These are phyloP conservation scores for Pandemis cinnamomeana DNA, from an alignment of 2,888 invertebrate genomes.

Conservation along the genomic window DNA sequence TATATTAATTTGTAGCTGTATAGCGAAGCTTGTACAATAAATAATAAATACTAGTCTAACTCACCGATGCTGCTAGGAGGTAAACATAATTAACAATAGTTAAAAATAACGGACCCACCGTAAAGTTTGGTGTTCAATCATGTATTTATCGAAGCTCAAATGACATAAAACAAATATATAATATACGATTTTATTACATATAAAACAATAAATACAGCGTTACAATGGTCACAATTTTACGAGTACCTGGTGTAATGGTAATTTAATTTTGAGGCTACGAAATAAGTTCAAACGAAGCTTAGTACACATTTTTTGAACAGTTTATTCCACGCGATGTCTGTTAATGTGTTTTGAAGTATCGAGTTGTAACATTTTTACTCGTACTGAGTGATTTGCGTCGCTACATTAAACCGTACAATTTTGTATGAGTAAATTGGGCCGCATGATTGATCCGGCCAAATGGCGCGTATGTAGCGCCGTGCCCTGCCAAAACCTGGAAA, in stretches of 20 bases:
- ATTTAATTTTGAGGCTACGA: background rate
- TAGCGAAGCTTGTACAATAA: too few relatives aligned
- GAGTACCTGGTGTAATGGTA: background rate
- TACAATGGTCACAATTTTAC: background rate
- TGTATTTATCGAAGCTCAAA: too few relatives aligned
- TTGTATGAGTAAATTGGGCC: constrained; percentile 54
- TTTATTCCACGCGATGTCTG: background rate
- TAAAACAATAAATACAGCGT: too few relatives aligned
- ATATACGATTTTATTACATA: too few relatives aligned
- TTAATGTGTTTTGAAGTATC: constrained; percentile 7
- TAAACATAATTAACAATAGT: too few relatives aligned
- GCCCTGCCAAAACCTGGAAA: constrained; percentile 45
- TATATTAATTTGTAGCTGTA: too few relatives aligned
- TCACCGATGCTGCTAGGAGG: too few relatives aligned
- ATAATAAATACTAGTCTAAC: too few relatives aligned
- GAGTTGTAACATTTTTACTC: constrained; percentile 34
- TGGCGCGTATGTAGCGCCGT: constrained; percentile 51
- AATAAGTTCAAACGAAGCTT: background rate
- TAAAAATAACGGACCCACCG: too few relatives aligned
- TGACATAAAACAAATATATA: too few relatives aligned
- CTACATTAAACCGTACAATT: constrained; percentile 60
- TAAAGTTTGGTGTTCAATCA: too few relatives aligned
- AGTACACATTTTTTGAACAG: background rate
- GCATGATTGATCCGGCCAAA: constrained; percentile 65
- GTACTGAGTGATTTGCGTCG: constrained; percentile 56